Base-by-base conservation (phyloP, 1,140 invertebrate genomes). In the Akabosia matsudoensis region DNA sequence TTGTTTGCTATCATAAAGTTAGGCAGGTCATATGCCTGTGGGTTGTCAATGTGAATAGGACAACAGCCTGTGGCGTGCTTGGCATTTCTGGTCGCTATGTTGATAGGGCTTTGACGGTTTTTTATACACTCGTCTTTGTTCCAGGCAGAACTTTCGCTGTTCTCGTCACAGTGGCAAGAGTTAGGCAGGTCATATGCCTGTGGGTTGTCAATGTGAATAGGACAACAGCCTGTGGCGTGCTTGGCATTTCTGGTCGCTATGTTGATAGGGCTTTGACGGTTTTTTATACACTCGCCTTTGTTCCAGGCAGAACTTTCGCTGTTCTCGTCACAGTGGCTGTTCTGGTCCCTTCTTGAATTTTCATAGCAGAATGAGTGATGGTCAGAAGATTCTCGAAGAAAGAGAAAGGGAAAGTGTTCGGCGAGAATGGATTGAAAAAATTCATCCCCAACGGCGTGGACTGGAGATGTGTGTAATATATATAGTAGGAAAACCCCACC, bases 141-240 rank as follows among this genome's bases (percentile, higher is more conserved):
- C 37, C 37, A 45, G 37, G 37, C 37, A 10, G 37, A 45, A 7
- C 18, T 45, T 45, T 45, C 37, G 67, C 75, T 77, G 71, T 74
- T 81, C n/a, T 24, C 13, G 26, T 64, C 18, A n/a, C 33, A 45
- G 7, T 45, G 7, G 37, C 7, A n/a, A n/a, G n/a, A n/a, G n/a
- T n/a, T n/a, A n/a, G n/a, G n/a, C n/a, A n/a, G n/a, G n/a, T n/a
- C n/a, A n/a, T n/a, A n/a, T n/a, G n/a, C n/a, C n/a, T n/a, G n/a
- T n/a, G n/a, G n/a, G n/a, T n/a, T n/a, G n/a, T n/a, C n/a, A n/a
- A n/a, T n/a, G n/a, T n/a, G n/a, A n/a, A n/a, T n/a, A n/a, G n/a
- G n/a, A n/a, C n/a, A n/a, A n/a, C n/a, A n/a, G n/a, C n/a, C n/a
- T n/a, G n/a, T n/a, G n/a, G n/a, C n/a, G n/a, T n/a, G n/a, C n/a